A percentile compares a stretch with the other conserved stretches of the same genome.
These are phyloP conservation scores for Micoletzkya japonica DNA, from an alignment of 2,888 invertebrate genomes.

Conservation along the genomic window DNA sequence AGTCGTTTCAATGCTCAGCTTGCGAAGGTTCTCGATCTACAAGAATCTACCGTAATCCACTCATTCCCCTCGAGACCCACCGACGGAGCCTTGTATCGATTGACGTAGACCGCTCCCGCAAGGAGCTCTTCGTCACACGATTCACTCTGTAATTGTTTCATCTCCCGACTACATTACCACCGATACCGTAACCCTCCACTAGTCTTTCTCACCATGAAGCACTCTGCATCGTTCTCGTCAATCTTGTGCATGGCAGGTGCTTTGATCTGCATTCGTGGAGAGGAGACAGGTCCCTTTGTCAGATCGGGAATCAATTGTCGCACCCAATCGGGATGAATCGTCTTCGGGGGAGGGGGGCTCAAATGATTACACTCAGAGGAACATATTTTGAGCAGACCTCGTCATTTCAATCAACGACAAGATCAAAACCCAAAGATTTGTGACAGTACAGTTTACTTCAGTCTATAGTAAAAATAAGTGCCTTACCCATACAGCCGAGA, in stretches of 20 bases:
- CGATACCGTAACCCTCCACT: neutral
- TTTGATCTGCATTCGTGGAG: neutral
- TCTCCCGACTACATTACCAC: too few species aligned
- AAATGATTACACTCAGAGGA: neutral
- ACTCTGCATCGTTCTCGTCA: conserved; percentile 20
- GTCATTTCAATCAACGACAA: too few species aligned
- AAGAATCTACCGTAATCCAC: neutral
- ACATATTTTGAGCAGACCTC: too few species aligned
- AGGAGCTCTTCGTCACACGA: neutral
- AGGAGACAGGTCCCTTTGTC: neutral
- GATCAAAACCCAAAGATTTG: too few species aligned
- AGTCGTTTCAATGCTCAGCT: neutral
- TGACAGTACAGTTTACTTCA: too few species aligned
- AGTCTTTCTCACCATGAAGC: too few species aligned
- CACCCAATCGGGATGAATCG: conserved; percentile 19
- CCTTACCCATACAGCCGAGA: too few species aligned
- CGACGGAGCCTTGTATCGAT: neutral
- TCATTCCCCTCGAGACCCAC: neutral
- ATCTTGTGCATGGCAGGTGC: conserved; percentile 16
- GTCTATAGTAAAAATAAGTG: too few species aligned
- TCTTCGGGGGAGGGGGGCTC: neutral
- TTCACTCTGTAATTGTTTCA: neutral
- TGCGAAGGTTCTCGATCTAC: neutral
- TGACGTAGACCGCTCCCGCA: neutral
- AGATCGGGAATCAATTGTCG: neutral